Conservation (phyloP, 2,797 vertebrate species). For the Crenichthys baileyi region DNA sequence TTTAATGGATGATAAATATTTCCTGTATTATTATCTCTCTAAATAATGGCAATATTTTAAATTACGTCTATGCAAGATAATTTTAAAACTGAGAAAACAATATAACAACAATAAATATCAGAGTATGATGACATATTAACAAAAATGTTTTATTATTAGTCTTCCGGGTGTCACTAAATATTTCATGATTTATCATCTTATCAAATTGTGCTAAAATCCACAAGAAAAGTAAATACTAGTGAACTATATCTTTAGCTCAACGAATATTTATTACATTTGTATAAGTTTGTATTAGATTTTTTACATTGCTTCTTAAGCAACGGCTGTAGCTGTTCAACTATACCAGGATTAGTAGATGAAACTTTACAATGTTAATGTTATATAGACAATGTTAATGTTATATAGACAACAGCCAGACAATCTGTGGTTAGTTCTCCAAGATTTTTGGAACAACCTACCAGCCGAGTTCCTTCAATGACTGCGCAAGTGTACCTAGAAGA, state of each 20-base stretch:
- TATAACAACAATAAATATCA: background rate
- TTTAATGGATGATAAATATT: background rate
- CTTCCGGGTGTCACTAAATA: background rate
- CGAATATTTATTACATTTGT: background rate
- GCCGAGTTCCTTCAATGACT: conserved; percentile 37
- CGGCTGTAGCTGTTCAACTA: background rate
- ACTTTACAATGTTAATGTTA: too few species aligned
- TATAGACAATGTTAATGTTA: too few species aligned
- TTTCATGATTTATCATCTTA: background rate
- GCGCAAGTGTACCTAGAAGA: conserved; percentile 19
- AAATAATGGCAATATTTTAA: background rate
- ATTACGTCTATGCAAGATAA: background rate
- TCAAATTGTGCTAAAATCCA: background rate
- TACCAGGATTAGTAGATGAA: background rate
- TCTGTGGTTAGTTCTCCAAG: too few species aligned
- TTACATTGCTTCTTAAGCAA: background rate
- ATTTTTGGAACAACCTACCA: too few species aligned
- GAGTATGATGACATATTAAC: background rate
- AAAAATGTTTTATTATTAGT: background rate
- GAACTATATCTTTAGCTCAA: background rate
- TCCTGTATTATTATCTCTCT: background rate
- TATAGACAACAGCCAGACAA: too few species aligned
- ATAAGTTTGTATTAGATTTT: background rate
- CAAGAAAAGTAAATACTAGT: background rate
- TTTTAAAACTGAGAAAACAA: background rate